Evolutionary conservation across 1,140 invertebrate genomes (phyloP).

Genomic region (Macrobrachium rosenbergii): DNA sequence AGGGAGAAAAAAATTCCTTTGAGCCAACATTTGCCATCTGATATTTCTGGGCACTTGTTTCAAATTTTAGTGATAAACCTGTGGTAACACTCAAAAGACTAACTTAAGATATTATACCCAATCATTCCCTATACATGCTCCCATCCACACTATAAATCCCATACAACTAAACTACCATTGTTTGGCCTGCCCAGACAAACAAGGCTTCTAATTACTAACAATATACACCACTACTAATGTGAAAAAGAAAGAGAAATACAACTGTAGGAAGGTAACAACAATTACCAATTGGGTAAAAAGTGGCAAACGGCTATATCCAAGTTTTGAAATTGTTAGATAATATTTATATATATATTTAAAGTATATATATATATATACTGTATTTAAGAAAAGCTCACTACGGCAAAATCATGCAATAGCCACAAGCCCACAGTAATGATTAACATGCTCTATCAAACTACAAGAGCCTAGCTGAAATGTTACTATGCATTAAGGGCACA

Average conservation of each 20-base stretch:
- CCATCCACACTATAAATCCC: neutral
- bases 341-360: slow-evolving; percentile 12
- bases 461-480: slow-evolving; percentile 60
- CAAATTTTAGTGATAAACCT: too few relatives aligned
- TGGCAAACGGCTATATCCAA: slow-evolving; percentile 61
- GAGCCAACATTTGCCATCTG: neutral
- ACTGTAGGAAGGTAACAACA: slow-evolving; percentile 53
- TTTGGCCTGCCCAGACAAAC: slow-evolving; percentile 40
- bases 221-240: slow-evolving; percentile 60
- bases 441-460: slow-evolving; percentile 62
- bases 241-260: slow-evolving; percentile 59
- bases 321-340: slow-evolving; percentile 58
- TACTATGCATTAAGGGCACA: slow-evolving; percentile 63
- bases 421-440: slow-evolving; percentile 58
- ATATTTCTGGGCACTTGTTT: slow-evolving; percentile 2
- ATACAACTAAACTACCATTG: slow-evolving; percentile 33
- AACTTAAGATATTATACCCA: too few relatives aligned
- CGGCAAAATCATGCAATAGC: slow-evolving; percentile 64
- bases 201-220: slow-evolving; percentile 50
- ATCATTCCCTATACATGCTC: too few relatives aligned
- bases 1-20: neutral
- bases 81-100: neutral
- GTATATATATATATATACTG: slow-evolving; percentile 41
- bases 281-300: slow-evolving; percentile 63
- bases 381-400: slow-evolving; percentile 62